Evolutionary conservation across 2,797 vertebrate species (phyloP), one percentile per base, ranked within the genome.

Genomic region (Acipenser transmontanus): DNA sequence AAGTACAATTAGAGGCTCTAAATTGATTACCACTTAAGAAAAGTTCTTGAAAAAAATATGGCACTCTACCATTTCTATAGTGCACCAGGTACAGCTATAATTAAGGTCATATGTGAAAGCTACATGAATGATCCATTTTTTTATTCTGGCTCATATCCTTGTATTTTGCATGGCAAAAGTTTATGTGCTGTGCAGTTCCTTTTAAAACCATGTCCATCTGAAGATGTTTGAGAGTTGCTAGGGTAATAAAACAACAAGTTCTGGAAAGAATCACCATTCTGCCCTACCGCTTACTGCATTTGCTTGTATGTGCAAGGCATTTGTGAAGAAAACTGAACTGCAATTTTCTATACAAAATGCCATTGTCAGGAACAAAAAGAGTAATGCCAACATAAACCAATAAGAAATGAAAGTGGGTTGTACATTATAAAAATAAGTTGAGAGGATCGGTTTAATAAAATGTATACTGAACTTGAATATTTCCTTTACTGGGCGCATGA

Each of bases 381-480:
- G 72, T 12, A 8, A 52, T 75, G 73, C 77, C 77, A 75, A 69
- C 60, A 59, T 70, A 75, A 77, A 75, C 73, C 66, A 67, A 71
- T 70, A 69, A 73, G 70, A 34, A 73, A 74, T 72, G 70, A 62
- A 71, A 79, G 69, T 71, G 69, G 68, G 60, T 71, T 63, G 59
- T 73, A 59, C 66, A 61, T 17, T 61, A 52, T 63, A 70, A 34
- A 34, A 34, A 34, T 34, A 34, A 34, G 20, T 34, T 34, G 20
- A 34, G 20, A 34, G 20, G 3, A 34, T 34, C 1, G 3, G 20
- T 34, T 34, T 34, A 34, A 34, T 34, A 34, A 34, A 34, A 34
- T 34, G 20, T 34, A 34, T 4, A 34, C 20, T 34, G 20, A 34
- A 34, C 20, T 34, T 34, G 20, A 34, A 34, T 34, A 34, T 34